These are phyloP conservation scores for Halesus radiatus DNA, from an alignment of 1,140 invertebrate genomes.

Conservation along the genomic window DNA sequence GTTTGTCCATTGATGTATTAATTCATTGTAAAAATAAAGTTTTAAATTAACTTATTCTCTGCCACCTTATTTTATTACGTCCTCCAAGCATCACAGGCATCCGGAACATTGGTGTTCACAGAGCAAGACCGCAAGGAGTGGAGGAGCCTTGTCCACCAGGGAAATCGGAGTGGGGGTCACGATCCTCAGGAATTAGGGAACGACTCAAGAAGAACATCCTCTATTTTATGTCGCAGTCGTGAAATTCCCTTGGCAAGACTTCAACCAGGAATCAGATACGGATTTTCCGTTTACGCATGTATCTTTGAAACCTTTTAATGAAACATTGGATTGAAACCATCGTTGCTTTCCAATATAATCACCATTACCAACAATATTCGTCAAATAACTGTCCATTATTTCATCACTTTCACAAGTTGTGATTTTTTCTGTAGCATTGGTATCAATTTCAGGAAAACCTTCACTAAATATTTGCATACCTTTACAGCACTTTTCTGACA, in stretches of 20 bases:
- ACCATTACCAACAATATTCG: neutral
- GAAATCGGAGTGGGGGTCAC: too few relatives aligned
- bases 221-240: too few relatives aligned
- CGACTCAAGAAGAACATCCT: too few relatives aligned
- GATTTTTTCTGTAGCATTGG: neutral
- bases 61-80: too few relatives aligned
- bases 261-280: constrained; percentile 42
- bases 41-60: too few relatives aligned
- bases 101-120: too few relatives aligned
- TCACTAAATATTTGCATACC: constrained; percentile 49
- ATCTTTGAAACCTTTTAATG: constrained; percentile 53
- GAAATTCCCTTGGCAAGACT: constrained; percentile 2
- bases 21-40: too few relatives aligned
- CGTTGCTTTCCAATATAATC: constrained; percentile 9
- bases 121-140: too few relatives aligned
- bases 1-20: too few relatives aligned
- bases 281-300: constrained; percentile 47
- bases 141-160: too few relatives aligned
- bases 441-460: neutral
- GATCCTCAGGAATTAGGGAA: too few relatives aligned
- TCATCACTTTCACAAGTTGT: neutral
- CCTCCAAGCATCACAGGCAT: too few relatives aligned
- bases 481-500: constrained; percentile 46
- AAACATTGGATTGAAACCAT: constrained; percentile 50
- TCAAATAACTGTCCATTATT: neutral